Base-by-base conservation (phyloP, 2,888 invertebrate species). In the Thumatha senex region DNA sequence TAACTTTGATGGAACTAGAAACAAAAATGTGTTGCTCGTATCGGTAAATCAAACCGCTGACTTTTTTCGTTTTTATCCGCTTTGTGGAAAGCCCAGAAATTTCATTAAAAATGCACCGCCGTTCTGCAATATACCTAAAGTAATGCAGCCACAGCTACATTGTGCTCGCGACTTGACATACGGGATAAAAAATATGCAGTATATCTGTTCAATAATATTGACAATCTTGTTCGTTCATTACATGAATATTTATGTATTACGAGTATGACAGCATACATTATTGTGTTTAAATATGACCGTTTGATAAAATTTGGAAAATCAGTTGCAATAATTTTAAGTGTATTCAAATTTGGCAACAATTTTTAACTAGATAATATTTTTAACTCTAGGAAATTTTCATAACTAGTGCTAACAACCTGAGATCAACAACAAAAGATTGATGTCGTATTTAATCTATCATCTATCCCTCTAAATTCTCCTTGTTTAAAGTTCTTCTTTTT, bases 1-100 rank as follows among this genome's bases (percentile, higher is more conserved):
- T 42, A 61, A 71, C 63, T 67, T 70, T 63, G 49, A 60, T 50
- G 48, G 54, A 75, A 68, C 56, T 61, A 59, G 54, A 64, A 64
- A 51, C 46, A 57, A 67, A 71, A 73, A 58, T 54, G 41, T 53
- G 49, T 41, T 59, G 56, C 72, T 55, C 70, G 71, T 76, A 74
- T 74, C 74, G 70, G 75, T 72, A 72, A 77, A 78, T 78, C 72
- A 72, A 70, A 72, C 65, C 69, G 68, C 18, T 69, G 72, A 71
- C 58, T 80, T 71, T 71, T 84, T 84, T 79, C 75, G 79, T 80
- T 78, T 76, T 76, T 71, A 78, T 76, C 77, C 78, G 77, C 79
- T 82, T 82, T 82, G 84, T 78, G 85, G 80, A 81, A 78, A 84
- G 78, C 84, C 78, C 78, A 77, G 79, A 84, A 81, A 86, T 86